phyloP scores from a whole-genome alignment of 2,113 vertebrate species.

The Muntiacus reevesi region DNA sequence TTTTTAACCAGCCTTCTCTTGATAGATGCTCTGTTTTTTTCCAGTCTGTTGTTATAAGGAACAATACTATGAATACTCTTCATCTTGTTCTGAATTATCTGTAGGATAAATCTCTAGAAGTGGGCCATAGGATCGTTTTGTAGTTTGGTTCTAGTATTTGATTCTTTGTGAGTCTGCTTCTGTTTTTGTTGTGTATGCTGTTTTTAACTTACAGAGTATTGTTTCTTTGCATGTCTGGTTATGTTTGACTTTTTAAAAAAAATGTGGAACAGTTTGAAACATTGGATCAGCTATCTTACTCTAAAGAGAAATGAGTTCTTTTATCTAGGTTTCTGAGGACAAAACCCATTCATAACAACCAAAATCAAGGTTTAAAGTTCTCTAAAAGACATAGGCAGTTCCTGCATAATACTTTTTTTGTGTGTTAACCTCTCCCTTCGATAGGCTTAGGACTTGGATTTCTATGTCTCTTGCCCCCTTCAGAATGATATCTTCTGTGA shows the following conservation, averaged over 20 bases:
- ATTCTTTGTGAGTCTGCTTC: background rate
- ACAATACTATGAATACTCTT: background rate
- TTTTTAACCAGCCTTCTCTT: background rate
- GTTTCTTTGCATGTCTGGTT: background rate
- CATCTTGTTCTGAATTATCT: background rate
- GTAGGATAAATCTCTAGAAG: background rate
- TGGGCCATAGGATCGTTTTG: background rate
- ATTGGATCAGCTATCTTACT: background rate
- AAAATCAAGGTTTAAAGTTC: background rate
- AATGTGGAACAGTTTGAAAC: background rate
- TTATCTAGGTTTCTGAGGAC: background rate
- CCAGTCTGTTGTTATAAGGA: background rate
- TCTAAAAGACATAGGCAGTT: background rate
- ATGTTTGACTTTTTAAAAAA: background rate
- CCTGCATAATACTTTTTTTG: background rate
- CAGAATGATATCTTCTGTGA: background rate
- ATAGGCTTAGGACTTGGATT: background rate
- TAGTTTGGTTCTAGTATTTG: background rate
- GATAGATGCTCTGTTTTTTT: background rate
- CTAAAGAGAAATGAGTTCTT: background rate
- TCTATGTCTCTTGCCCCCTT: background rate
- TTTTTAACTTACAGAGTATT: background rate
- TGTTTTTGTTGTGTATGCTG: background rate
- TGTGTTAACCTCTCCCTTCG: background rate
- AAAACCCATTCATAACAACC: background rate